Evolutionary conservation across 2,797 vertebrate genomes (phyloP).

Genomic region (Acrossocheilus wenchowensis): DNA sequence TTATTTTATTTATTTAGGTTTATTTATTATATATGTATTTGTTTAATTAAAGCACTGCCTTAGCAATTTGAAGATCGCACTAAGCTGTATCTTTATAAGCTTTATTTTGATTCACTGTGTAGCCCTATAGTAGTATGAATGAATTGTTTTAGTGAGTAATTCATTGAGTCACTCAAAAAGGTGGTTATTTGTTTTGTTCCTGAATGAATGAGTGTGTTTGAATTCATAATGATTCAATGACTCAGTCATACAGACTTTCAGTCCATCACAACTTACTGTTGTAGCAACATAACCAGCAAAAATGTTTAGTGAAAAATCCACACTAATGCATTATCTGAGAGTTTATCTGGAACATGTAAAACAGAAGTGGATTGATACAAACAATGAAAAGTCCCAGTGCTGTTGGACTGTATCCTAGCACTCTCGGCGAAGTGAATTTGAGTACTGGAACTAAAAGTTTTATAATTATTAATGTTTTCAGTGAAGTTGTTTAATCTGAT

Average conservation of each 20-base stretch:
- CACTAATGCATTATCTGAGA: too few relatives aligned
- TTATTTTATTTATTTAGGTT: background rate
- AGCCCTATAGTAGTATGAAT: background rate
- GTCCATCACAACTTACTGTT: background rate
- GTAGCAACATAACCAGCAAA: background rate
- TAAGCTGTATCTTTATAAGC: background rate
- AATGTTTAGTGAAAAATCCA: background rate
- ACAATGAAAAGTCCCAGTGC: background rate
- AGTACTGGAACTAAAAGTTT: background rate
- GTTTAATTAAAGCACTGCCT: background rate
- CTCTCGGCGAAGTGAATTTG: background rate
- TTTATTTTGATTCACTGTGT: background rate
- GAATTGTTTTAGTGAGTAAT: background rate
- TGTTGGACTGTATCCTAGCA: background rate
- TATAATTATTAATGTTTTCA: background rate
- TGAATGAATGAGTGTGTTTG: background rate
- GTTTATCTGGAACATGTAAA: background rate
- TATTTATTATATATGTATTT: background rate
- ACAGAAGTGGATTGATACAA: background rate
- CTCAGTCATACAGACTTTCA: background rate
- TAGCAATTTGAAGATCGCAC: background rate
- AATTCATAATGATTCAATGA: background rate
- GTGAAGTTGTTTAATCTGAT: constrained; percentile 1
- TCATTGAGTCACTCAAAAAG: background rate
- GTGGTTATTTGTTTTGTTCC: background rate